Evolutionary conservation across 2,888 invertebrate species (phyloP).

Genomic region (Synanthedon vespiformis): DNA sequence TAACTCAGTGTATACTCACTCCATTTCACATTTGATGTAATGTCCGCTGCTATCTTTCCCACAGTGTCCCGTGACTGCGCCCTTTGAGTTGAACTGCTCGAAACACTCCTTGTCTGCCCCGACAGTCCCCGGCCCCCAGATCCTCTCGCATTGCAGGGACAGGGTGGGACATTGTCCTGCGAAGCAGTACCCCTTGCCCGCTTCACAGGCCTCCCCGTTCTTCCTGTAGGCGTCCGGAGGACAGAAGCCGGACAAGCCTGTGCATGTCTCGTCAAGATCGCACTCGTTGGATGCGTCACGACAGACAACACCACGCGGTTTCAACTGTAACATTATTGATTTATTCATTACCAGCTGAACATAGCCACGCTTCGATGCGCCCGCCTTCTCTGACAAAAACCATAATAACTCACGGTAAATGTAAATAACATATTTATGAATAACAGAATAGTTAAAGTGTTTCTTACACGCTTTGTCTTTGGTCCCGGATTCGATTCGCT

Average conservation of each 20-base stretch:
- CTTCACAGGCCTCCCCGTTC: slow-evolving; percentile 90
- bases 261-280: slow-evolving; percentile 95
- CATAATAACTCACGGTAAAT: too few species aligned
- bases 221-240: slow-evolving; percentile 91
- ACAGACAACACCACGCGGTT: slow-evolving; percentile 82
- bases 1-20: slow-evolving; percentile 70
- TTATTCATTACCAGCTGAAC: too few species aligned
- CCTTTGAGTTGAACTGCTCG: slow-evolving; percentile 95
- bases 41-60: slow-evolving; percentile 82
- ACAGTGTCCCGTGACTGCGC: slow-evolving; percentile 95
- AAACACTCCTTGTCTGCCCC: slow-evolving; percentile 91
- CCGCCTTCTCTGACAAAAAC: too few species aligned
- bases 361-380: too few species aligned
- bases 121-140: slow-evolving; percentile 92
- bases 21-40: slow-evolving; percentile 87
- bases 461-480: too few species aligned
- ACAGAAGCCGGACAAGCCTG: slow-evolving; percentile 89
- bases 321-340: slow-evolving; percentile 65
- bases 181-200: slow-evolving; percentile 85
- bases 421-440: too few species aligned
- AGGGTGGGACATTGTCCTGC: slow-evolving; percentile 92
- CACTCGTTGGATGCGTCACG: slow-evolving; percentile 91
- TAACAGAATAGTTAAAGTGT: too few species aligned
- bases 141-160: slow-evolving; percentile 87
- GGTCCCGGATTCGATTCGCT: too few species aligned